These are phyloP conservation scores for Quadroppia sp. DNA, from an alignment of 2,888 invertebrate genomes.

Conservation along the genomic window DNA sequence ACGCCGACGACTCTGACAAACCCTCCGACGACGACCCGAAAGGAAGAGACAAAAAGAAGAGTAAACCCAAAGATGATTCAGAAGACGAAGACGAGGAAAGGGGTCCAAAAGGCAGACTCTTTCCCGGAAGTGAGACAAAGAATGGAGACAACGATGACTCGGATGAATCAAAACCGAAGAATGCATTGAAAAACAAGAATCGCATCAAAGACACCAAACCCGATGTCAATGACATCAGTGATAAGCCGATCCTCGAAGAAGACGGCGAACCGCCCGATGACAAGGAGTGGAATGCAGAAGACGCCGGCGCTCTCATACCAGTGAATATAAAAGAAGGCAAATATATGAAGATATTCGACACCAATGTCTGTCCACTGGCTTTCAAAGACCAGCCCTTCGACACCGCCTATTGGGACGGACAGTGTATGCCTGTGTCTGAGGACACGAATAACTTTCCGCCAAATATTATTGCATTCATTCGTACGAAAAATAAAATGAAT, in stretches of 20 bases:
- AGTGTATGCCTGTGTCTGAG: not conserved
- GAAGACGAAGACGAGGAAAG: not conserved
- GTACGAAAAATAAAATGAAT: not conserved
- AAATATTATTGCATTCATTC: not conserved
- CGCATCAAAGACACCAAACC: not conserved
- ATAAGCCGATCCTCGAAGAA: not conserved
- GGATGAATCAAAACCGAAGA: not conserved
- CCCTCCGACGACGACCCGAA: not conserved
- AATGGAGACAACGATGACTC: not conserved
- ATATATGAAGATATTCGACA: not conserved
- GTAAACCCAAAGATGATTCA: not conserved
- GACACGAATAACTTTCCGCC: conserved; percentile 6
- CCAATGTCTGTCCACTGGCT: not conserved
- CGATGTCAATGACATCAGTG: not conserved
- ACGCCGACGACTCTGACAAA: not conserved
- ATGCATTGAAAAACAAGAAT: not conserved
- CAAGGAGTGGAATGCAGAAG: not conserved
- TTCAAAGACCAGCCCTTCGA: not conserved
- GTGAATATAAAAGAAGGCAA: not conserved
- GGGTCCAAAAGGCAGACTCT: too few relatives aligned
- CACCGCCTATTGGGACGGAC: not conserved
- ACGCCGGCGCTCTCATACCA: not conserved
- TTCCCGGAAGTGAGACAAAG: not conserved
- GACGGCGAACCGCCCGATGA: not conserved
- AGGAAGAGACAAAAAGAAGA: not conserved